phyloP scores from a whole-genome alignment of 2,797 vertebrate genomes.

The Delichon dasypus region DNA sequence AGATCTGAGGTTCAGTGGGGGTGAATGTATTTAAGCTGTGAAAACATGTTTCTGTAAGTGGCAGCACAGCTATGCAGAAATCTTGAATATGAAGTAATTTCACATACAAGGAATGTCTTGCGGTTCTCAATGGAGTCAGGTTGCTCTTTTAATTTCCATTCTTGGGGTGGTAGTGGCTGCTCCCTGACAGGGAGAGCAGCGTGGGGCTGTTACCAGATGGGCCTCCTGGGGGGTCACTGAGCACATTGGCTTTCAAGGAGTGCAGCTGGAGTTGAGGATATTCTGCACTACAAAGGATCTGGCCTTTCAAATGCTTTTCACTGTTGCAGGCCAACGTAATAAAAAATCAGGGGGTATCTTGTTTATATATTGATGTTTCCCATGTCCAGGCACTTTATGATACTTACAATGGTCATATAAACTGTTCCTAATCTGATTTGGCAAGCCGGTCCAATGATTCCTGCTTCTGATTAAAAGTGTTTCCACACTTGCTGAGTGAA shows the following conservation, averaged over 20 bases:
- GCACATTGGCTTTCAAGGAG: background rate
- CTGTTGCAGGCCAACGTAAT: background rate
- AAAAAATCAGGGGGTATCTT: background rate
- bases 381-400: background rate
- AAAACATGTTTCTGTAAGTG: constrained; percentile 40
- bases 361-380: background rate
- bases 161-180: background rate
- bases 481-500: background rate
- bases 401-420: background rate
- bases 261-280: background rate
- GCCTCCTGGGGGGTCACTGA: background rate
- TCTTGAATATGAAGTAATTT: constrained; percentile 40
- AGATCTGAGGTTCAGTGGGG: background rate
- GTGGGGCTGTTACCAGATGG: background rate
- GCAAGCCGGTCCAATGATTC: background rate
- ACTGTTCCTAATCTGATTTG: constrained; percentile 23
- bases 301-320: background rate
- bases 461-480: constrained; percentile 25
- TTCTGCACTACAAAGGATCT: background rate
- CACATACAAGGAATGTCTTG: constrained; percentile 11
- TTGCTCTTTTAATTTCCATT: constrained; percentile 36
- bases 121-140: background rate
- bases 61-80: background rate
- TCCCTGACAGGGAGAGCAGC: background rate
- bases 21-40: constrained; percentile 46